Base-by-base conservation (phyloP, 2,888 invertebrate genomes). In the Aquatica leii region DNA sequence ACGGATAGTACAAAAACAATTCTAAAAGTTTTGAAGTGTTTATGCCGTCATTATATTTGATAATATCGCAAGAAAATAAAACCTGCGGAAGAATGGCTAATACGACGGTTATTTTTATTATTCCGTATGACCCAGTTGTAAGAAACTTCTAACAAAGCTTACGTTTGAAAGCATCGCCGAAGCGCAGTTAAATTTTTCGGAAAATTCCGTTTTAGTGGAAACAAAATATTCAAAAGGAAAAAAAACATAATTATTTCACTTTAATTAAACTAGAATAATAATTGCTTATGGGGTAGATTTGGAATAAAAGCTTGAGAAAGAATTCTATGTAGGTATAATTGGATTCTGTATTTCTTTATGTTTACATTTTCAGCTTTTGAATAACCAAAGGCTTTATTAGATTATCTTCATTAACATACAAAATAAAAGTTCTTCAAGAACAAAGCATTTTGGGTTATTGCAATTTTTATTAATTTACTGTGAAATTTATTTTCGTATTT, bases 261-360 rank as follows among this genome's bases (percentile, higher is more conserved):
- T 46, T 46, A 46, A 46, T 46, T 46, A 46, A 46, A 46, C 46
- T 20, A 46, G 46, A 46, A 46, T 46, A 46, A 18, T 18, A 40
- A 54, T 54, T 54, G 18, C 41, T 52, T 41, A 31, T 54, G 43
- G 9, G n/a, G 41, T 40, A 21, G 53, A 15, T 21, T 9, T 18
- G 21, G 15, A 21, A 41, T 54, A 12, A 54, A 54, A 54, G 43
- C 54, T 24, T 20, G 20, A 41, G 17, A 43, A 54, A 54, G 17
- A 43, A 54, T 15, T 41, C 9, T 20, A 46, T 20, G 46, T 20
- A 18, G 9, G 2, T 24, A 17, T 54, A 54, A 54, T 54, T 54
- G 54, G 54, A 54, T 35, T 52, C 21, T 15, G 35, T 35, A 35
- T 37, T 52, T 52, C 51, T 50, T 49, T 50, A 41, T 41, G 46